Evolutionary conservation across 2,888 invertebrate species (phyloP).

Genomic region (Platerodrilus igneus): DNA sequence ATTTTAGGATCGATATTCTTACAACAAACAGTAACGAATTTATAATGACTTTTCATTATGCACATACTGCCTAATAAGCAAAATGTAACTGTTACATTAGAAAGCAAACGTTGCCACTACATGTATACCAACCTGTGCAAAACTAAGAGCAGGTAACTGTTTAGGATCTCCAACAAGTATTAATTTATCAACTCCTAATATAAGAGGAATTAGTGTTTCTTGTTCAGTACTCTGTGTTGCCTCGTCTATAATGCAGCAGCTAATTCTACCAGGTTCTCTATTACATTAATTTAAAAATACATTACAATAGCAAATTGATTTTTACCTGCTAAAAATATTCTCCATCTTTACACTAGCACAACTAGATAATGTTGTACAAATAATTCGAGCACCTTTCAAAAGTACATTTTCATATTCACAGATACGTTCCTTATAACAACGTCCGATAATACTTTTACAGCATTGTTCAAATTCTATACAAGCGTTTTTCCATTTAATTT

Average conservation of each 20-base stretch:
- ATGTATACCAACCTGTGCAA: slow-evolving; percentile 58
- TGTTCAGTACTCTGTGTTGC: slow-evolving; percentile 84
- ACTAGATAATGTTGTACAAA: slow-evolving; percentile 68
- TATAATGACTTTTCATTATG: too few species aligned
- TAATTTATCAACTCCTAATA: slow-evolving; percentile 67
- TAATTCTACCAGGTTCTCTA: slow-evolving; percentile 40
- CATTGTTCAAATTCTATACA: slow-evolving; percentile 13
- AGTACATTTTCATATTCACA: slow-evolving; percentile 34
- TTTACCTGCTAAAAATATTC: slow-evolving; percentile 33
- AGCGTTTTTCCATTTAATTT: slow-evolving; percentile 1
- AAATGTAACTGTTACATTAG: too few species aligned
- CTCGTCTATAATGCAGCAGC: slow-evolving; percentile 78
- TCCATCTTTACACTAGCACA: slow-evolving; percentile 34
- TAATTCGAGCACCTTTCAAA: slow-evolving; percentile 60
- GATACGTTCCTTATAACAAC: slow-evolving; percentile 15
- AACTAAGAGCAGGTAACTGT: slow-evolving; percentile 76
- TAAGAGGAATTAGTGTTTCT: slow-evolving; percentile 74
- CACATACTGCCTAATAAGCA: too few species aligned
- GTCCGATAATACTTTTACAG: slow-evolving; percentile 19
- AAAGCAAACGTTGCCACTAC: not conserved
- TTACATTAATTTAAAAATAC: not conserved
- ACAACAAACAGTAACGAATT: too few species aligned
- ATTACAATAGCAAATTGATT: not conserved
- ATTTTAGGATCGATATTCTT: too few species aligned
- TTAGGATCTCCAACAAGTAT: slow-evolving; percentile 84